A percentile compares a stretch with the other conserved stretches of the same genome.
These are phyloP conservation scores for Trachymyrmex septentrionalis DNA, from an alignment of 1,140 invertebrate species.

Conservation along the genomic window DNA sequence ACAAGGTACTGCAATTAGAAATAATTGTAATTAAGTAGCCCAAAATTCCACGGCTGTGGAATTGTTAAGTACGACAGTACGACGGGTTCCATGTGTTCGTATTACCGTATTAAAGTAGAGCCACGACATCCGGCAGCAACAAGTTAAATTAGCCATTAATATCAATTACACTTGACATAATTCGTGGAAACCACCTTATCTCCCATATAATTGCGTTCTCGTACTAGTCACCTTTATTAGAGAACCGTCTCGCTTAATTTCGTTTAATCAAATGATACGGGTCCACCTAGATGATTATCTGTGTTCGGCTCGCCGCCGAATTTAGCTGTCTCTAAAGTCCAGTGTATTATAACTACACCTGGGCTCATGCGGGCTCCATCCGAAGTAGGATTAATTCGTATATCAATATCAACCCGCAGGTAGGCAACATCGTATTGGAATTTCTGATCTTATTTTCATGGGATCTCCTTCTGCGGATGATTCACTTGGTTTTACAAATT, in stretches of 20 bases:
- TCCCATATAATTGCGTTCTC: constrained; percentile 73
- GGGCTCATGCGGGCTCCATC: constrained; percentile 78
- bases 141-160: constrained; percentile 72
- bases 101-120: constrained; percentile 46
- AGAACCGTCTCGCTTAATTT: constrained; percentile 74
- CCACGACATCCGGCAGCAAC: constrained; percentile 44
- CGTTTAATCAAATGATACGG: constrained; percentile 80
- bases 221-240: constrained; percentile 75
- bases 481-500: not conserved
- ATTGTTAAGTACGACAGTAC: constrained; percentile 9
- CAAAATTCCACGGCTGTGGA: constrained; percentile 39
- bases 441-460: not conserved
- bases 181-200: constrained; percentile 74
- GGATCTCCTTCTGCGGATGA: not conserved
- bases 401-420: constrained; percentile 49
- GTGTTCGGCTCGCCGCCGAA: constrained; percentile 55
- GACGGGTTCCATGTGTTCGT: constrained; percentile 25
- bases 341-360: constrained; percentile 75
- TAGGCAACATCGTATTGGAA: constrained; percentile 63
- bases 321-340: constrained; percentile 20
- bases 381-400: constrained; percentile 65
- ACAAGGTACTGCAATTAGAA: not conserved
- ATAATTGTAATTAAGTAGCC: constrained; percentile 2
- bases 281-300: constrained; percentile 73
- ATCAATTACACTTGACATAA: constrained; percentile 64